Conservation (phyloP, 1,140 invertebrate genomes). For the Drosophila oshimai region DNA sequence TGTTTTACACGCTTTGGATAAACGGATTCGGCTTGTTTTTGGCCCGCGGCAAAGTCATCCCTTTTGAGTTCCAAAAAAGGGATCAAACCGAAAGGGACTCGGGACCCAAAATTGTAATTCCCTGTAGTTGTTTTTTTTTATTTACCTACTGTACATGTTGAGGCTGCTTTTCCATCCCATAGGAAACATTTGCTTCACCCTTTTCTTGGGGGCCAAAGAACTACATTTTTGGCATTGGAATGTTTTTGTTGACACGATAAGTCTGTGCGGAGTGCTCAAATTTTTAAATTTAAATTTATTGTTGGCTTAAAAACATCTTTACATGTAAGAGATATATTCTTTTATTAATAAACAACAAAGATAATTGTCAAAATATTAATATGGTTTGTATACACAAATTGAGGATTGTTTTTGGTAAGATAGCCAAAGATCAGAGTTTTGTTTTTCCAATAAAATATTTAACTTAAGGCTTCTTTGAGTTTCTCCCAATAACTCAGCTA, state of each 20-base stretch:
- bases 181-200: neutral
- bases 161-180: neutral
- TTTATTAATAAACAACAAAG: too few relatives aligned
- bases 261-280: too few relatives aligned
- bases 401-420: too few relatives aligned
- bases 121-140: conserved; percentile 4
- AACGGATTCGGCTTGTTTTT: conserved; percentile 44
- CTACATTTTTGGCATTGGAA: neutral
- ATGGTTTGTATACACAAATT: too few relatives aligned
- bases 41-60: conserved; percentile 9
- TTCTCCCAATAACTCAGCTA: neutral
- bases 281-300: neutral
- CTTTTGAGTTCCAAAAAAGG: neutral
- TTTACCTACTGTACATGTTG: conserved; percentile 12
- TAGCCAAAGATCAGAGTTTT: too few relatives aligned
- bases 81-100: neutral
- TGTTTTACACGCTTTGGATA: conserved; percentile 52
- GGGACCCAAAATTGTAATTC: conserved; percentile 25
- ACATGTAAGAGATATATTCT: too few relatives aligned
- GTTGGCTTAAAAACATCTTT: too few relatives aligned
- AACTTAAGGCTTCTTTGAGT: too few relatives aligned
- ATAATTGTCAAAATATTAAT: too few relatives aligned
- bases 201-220: neutral
- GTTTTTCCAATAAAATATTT: too few relatives aligned
- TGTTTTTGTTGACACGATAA: neutral